Conservation (phyloP, 1,140 invertebrate species). For the Drosophila serrata region DNA sequence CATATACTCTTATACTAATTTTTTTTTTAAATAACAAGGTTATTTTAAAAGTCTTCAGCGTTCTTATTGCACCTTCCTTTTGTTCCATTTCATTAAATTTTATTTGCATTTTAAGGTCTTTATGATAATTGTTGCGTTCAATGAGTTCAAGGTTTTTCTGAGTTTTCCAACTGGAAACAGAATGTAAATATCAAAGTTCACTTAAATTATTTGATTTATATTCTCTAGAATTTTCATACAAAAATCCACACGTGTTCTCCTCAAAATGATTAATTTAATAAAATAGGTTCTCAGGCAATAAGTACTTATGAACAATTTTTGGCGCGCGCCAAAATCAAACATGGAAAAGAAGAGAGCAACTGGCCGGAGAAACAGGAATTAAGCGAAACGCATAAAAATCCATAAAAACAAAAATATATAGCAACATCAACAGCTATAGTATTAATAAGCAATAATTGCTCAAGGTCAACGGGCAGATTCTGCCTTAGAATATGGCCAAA, state of each 20-base stretch:
- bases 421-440: conserved; percentile 27
- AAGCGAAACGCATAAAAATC: conserved; percentile 28
- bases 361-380: conserved; percentile 51
- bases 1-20: not conserved
- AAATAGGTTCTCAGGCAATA: conserved; percentile 32
- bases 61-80: conserved; percentile 12
- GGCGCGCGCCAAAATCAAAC: conserved; percentile 51
- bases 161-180: not conserved
- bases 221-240: conserved; percentile 16
- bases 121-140: conserved; percentile 8
- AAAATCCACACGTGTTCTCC: conserved; percentile 57
- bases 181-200: conserved; percentile 25
- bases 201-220: conserved; percentile 38
- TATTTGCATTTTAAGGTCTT: conserved; percentile 32
- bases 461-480: conserved; percentile 70
- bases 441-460: conserved; percentile 78
- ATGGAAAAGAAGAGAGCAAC: conserved; percentile 27
- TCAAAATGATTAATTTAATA: conserved; percentile 61
- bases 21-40: not conserved
- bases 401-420: conserved; percentile 32
- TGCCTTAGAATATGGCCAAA: conserved; percentile 60
- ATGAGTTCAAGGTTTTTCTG: conserved; percentile 55
- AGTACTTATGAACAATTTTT: conserved; percentile 31
- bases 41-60: not conserved
- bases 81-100: conserved; percentile 28